Evolutionary conservation across 1,140 invertebrate genomes (phyloP).

Genomic region (Drosophila pseudoobscura): DNA sequence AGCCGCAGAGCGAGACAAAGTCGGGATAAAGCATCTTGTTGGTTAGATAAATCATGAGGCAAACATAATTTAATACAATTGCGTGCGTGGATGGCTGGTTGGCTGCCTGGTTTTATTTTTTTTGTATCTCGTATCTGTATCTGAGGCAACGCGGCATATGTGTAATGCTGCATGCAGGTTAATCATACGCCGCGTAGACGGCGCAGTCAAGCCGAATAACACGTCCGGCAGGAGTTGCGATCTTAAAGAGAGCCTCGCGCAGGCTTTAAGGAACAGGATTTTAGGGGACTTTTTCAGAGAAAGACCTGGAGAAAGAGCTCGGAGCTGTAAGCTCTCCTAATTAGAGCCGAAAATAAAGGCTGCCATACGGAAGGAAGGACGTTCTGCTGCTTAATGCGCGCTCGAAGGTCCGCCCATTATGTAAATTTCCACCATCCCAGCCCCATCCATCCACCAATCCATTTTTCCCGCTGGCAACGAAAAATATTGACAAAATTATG

Average conservation of each 20-base stretch:
- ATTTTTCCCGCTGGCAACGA: conserved; percentile 8
- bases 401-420: conserved; percentile 47
- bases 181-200: conserved; percentile 60
- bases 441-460: neutral
- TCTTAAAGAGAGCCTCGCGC: conserved; percentile 8
- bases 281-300: no score
- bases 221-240: conserved; percentile 3
- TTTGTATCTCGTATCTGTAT: conserved; percentile 19
- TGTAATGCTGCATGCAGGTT: conserved; percentile 57
- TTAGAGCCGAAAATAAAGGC: conserved; percentile 47
- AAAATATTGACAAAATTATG: conserved; percentile 60
- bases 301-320: neutral
- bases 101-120: neutral
- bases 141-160: conserved; percentile 54
- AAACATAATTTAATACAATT: conserved; percentile 73
- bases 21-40: conserved; percentile 55
- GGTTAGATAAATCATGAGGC: conserved; percentile 69
- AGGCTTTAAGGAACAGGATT: conserved; percentile 5
- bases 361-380: neutral
- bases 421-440: conserved; percentile 48
- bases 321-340: conserved; percentile 45
- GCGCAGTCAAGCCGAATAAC: conserved; percentile 61
- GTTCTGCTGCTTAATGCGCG: conserved; percentile 21
- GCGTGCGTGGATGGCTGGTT: conserved; percentile 11
- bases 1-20: conserved; percentile 30